Percentiles rank a stretch among this genome's conserved stretches.
These are phyloP conservation scores for Parazoanthus atlanticus DNA, from an alignment of 92 coral and sea anemone species.

Conservation along the genomic window DNA sequence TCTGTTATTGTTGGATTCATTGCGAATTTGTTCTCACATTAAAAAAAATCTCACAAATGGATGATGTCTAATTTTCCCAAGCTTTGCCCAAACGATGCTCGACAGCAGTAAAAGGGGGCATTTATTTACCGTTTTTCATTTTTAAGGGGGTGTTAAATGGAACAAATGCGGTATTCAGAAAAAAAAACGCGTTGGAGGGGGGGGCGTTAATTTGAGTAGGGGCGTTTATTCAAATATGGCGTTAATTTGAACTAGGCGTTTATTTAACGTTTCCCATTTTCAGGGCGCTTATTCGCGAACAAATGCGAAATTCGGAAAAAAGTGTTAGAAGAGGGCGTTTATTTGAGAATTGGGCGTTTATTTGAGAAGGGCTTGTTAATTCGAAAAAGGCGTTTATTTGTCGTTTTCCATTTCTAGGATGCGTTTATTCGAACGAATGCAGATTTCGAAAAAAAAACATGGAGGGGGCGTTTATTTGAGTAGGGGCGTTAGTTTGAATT, in stretches of 20 bases:
- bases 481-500: neutral
- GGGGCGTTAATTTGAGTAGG: neutral
- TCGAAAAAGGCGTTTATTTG: neutral
- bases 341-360: neutral
- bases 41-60: too few species aligned
- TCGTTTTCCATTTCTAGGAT: neutral
- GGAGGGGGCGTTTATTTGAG: neutral
- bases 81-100: too few species aligned
- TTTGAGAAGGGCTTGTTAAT: too few species aligned
- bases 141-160: too few species aligned
- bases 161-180: too few species aligned
- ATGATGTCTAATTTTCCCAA: too few species aligned
- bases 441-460: neutral
- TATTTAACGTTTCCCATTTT: neutral
- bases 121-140: too few species aligned
- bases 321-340: neutral
- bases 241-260: constrained; percentile 10
- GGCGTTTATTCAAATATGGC: neutral
- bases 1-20: too few species aligned
- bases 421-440: constrained; percentile 5
- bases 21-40: too few species aligned
- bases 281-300: constrained; percentile 7
- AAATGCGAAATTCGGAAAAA: constrained; percentile 8
- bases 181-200: neutral
- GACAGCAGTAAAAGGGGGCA: too few species aligned